phyloP scores from a whole-genome alignment of 2,797 vertebrate species.

The Chanos chanos region DNA sequence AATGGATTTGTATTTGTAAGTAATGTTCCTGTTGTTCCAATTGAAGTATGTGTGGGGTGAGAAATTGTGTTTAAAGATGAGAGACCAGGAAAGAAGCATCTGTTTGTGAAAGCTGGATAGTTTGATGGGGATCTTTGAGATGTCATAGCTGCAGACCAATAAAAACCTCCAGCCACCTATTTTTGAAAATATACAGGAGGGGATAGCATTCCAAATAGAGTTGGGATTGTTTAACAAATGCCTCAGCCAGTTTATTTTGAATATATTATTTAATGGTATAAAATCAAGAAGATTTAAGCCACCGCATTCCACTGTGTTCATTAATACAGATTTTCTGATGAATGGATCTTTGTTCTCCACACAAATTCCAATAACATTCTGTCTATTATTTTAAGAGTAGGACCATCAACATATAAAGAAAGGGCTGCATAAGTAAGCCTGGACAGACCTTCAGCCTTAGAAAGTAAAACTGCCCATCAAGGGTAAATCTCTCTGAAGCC shows the following conservation, averaged over 20 bases:
- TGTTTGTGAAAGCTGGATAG: background rate
- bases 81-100: background rate
- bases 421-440: too few relatives aligned
- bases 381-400: background rate
- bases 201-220: background rate
- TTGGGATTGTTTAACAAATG: background rate
- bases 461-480: too few relatives aligned
- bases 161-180: background rate
- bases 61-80: slow-evolving; percentile 5
- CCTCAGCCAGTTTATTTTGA: background rate
- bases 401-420: background rate
- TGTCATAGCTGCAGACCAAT: background rate
- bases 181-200: background rate
- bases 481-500: too few relatives aligned
- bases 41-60: background rate
- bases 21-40: background rate
- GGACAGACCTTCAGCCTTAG: too few relatives aligned
- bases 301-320: background rate
- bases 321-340: background rate
- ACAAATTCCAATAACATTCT: background rate
- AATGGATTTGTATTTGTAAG: background rate
- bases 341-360: background rate
- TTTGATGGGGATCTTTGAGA: slow-evolving; percentile 1
- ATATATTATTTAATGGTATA: too few relatives aligned
- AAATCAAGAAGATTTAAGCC: background rate